Evolutionary conservation across 1,140 invertebrate species (phyloP).

Genomic region (Palaemon carinicauda): DNA sequence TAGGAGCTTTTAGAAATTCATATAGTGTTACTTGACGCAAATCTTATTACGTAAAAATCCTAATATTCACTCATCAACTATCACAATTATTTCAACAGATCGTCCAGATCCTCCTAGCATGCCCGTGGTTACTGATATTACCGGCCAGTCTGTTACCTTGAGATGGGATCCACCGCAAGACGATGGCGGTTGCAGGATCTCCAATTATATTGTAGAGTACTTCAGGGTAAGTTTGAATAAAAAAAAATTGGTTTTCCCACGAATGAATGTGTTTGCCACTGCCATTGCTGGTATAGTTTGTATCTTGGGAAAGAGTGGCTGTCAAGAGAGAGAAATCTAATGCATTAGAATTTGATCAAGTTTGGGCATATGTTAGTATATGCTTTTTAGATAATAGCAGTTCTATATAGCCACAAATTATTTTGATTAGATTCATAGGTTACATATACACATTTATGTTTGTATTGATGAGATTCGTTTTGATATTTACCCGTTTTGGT

Average conservation of each 20-base stretch:
- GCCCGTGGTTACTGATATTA: slow-evolving; percentile 77
- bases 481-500: no score
- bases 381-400: no score
- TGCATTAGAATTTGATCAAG: no score
- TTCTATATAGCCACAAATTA: no score
- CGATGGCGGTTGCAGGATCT: slow-evolving; percentile 92
- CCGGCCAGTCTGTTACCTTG: slow-evolving; percentile 72
- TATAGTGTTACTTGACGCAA: no score
- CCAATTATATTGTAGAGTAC: slow-evolving; percentile 92
- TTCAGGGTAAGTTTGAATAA: slow-evolving; percentile 72
- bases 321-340: no score
- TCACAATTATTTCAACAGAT: slow-evolving; percentile 66
- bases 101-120: slow-evolving; percentile 85
- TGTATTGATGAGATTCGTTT: no score
- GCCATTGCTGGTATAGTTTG: not conserved
- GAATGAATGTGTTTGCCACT: not conserved
- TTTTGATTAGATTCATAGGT: no score
- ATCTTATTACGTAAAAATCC: not conserved
- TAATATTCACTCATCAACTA: not conserved
- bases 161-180: slow-evolving; percentile 89
- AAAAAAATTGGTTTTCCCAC: not conserved
- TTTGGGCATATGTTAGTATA: no score
- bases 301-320: no score
- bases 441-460: no score
- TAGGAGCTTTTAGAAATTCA: no score